Evolutionary conservation across 1,140 invertebrate species (phyloP).

Genomic region (Drosophila eugracilis): DNA sequence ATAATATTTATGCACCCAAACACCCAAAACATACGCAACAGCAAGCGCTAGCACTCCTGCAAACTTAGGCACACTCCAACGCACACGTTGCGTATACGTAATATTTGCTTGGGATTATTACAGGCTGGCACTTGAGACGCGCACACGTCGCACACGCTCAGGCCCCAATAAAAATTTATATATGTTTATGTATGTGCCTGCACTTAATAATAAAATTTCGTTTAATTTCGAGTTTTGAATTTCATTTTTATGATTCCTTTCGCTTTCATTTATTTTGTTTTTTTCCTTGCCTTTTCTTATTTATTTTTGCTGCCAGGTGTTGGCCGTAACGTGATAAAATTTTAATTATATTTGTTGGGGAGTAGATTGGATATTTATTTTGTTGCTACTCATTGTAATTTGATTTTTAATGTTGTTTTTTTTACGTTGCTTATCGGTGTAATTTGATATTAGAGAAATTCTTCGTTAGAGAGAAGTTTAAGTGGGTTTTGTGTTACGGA

Average conservation of each 20-base stretch:
- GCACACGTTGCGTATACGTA: conserved; percentile 66
- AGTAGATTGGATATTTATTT: conserved; percentile 35
- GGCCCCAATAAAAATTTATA: conserved; percentile 61
- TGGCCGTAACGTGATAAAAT: conserved; percentile 59
- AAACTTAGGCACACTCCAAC: conserved; percentile 24
- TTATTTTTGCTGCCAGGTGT: conserved; percentile 57
- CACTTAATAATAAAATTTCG: conserved; percentile 76
- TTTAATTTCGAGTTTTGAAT: conserved; percentile 78
- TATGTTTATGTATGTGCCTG: conserved; percentile 37
- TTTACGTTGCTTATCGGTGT: not conserved
- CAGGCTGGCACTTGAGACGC: conserved; percentile 61
- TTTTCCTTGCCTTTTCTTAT: conserved; percentile 25
- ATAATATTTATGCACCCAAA: conserved; percentile 64
- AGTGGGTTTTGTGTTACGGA: not conserved
- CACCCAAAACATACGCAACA: too few relatives aligned
- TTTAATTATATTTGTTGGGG: conserved; percentile 59
- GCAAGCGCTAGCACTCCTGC: not conserved
- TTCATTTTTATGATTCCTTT: conserved; percentile 61
- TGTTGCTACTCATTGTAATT: conserved; percentile 21
- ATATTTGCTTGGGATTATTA: conserved; percentile 75
- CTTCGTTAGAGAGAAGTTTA: not conserved
- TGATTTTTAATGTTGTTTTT: conserved; percentile 3
- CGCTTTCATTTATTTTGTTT: conserved; percentile 22
- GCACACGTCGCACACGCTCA: conserved; percentile 47
- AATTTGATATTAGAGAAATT: not conserved